phyloP scores from a whole-genome alignment of 2,797 vertebrate genomes.

The Malacoctenus gilli region DNA sequence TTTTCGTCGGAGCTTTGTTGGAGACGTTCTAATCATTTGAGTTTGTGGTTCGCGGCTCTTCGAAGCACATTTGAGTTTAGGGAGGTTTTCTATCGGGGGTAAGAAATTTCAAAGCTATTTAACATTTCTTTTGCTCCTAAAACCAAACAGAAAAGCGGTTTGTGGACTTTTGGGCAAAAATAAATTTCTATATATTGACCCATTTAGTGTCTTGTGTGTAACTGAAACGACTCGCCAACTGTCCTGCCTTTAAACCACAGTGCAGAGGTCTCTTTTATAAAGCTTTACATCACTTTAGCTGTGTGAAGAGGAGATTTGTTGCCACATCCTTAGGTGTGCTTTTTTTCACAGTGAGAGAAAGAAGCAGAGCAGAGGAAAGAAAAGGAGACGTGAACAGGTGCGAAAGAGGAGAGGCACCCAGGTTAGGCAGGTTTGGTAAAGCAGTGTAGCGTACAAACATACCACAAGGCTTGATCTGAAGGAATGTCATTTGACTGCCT shows the following conservation, averaged over 20 bases:
- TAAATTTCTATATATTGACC: too few relatives aligned
- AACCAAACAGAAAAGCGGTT: too few relatives aligned
- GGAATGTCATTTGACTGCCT: conserved; percentile 77
- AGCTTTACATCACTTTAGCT: too few relatives aligned
- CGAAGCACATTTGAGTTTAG: conserved; percentile 1
- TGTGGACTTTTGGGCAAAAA: too few relatives aligned
- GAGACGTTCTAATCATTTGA: conserved; percentile 43
- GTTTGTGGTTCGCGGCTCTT: conserved; percentile 52
- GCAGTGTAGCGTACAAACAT: conserved; percentile 61
- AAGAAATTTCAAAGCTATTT: too few relatives aligned
- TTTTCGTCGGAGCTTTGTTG: conserved; percentile 58
- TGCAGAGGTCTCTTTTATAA: conserved; percentile 6
- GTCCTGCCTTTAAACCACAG: too few relatives aligned
- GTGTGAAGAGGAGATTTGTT: conserved; percentile 49
- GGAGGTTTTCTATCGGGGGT: too few relatives aligned
- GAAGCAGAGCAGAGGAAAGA: conserved; percentile 16
- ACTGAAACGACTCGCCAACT: too few relatives aligned
- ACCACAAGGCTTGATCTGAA: conserved; percentile 68
- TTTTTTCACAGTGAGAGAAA: conserved; percentile 16
- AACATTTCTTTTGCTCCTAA: too few relatives aligned
- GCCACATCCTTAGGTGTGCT: conserved; percentile 65
- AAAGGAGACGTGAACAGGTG: conserved; percentile 32
- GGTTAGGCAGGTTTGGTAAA: conserved; percentile 75
- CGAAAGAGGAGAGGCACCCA: conserved; percentile 63
- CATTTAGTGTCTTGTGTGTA: too few relatives aligned